Base-by-base conservation (phyloP, 2,797 vertebrate genomes). In the Epinephelus coioides region DNA sequence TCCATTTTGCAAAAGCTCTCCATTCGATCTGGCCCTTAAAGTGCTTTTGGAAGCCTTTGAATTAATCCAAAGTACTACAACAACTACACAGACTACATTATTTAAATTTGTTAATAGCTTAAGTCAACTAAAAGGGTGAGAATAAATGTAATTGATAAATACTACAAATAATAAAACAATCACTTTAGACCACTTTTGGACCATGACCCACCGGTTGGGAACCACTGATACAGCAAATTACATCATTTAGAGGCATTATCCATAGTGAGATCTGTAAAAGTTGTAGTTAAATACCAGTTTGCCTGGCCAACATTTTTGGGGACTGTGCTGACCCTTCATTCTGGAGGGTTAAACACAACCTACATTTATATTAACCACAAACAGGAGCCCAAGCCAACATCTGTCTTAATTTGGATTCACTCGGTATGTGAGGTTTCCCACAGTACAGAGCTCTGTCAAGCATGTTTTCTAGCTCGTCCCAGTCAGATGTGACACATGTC, bases 351-450 rank as follows among this genome's bases (percentile, higher is more conserved):
- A 15, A 46, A 59, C 34, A 23, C 30, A 75, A 5, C 72, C 77
- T 69, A 21, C 68, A 69, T 81, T 83, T 70, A 80, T 40, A 80
- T 56, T 68, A 68, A 80, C 67, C 83, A 76, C 81, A 76, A 72
- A 63, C 66, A 40, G 67, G 60, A 72, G 56, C 23, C 47, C 19
- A 1, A 17, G 75, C 72, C 70, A 69, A 60, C 75, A 74, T 81
- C 66, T 51, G 46, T 54, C 70, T 85, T 63, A n/a, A 3, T 76
- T 43, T 73, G 56, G 59, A 79, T 54, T 53, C 23, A 56, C 61
- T 44, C 5, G 1, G 49, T 54, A 65, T 69, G 61, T 18, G 21
- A 67, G 47, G 50, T 57, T 78, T 59, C 40, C 56, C 64, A 53
- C 43, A 14, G 53, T 1, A 11, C 0, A 54, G 59, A 59, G 6